Base-by-base conservation (phyloP, 1,140 invertebrate species). In the Zaprionus vittiger region DNA sequence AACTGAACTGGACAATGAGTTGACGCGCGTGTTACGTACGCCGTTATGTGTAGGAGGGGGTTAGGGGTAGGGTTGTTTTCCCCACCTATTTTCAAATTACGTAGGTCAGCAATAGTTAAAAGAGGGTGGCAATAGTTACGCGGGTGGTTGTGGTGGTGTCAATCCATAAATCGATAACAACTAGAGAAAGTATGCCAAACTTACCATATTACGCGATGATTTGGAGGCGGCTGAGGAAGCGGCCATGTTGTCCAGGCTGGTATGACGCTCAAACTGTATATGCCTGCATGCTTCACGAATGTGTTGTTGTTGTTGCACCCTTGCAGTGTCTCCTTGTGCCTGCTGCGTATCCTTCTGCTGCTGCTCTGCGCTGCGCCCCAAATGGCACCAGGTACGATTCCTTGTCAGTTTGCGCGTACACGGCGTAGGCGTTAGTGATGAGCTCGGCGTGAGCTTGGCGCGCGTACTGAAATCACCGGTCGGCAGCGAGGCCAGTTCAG, bases 161-260 rank as follows among this genome's bases (percentile, higher is more conserved):
- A 52, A 52, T 52, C 47, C 47, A 52, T 52, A 89, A 89, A 89
- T 89, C 84, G 87, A 89, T 89, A 85, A 26, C 28, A 62, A 63
- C 20, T 59, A 28, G 38, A 67, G 28, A 75, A 63, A 62, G 74
- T 77, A 72, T 52, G 31, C 56, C 63, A 63, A 79, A 78, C 85
- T 90, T 56, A 90, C 85, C 85, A 90, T 81, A 85, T 90, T 90
- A 63, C 85, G 85, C 71, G 85, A 67, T 68, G 85, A 67, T 68
- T 85, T 90, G 52, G 77, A 77, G 67, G 63, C 75, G 73, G 63
- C 75, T 52, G 77, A 77, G 67, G 63, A 75, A 71, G 63, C 75
- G 55, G 74, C 77, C 71, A 84, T 81, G 20, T 67, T 81, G 24
- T 67, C 47, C 15, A 28, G 71, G 22, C 49, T 41, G 63, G 49